These are phyloP conservation scores for Cryptotermes secundus DNA, from an alignment of 1,140 invertebrate genomes.

Conservation along the genomic window DNA sequence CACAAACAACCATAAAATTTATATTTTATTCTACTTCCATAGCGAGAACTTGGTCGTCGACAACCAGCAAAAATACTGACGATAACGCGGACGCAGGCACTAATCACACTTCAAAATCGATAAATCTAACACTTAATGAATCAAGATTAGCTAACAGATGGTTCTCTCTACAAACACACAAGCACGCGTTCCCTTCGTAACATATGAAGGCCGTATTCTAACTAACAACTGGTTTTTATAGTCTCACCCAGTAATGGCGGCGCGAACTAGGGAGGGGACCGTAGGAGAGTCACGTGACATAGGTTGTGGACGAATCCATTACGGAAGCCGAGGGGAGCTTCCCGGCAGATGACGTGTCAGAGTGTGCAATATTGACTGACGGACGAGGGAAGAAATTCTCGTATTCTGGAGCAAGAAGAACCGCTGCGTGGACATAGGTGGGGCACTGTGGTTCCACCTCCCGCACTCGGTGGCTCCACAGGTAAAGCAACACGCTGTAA, in stretches of 20 bases:
- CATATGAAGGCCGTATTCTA: background rate
- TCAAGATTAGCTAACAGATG: background rate
- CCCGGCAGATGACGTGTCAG: conserved; percentile 12
- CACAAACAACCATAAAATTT: background rate
- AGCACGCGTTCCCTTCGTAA: background rate
- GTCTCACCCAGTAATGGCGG: conserved; percentile 2
- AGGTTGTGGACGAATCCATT: background rate
- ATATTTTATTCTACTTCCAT: background rate
- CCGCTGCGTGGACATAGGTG: background rate
- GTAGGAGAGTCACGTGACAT: background rate
- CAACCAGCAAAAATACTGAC: background rate
- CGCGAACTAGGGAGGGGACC: background rate
- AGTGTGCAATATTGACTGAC: background rate
- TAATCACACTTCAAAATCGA: background rate
- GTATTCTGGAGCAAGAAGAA: background rate
- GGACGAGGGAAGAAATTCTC: background rate
- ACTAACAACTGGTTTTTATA: background rate
- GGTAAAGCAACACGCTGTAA: no score
- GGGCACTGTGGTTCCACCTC: no score
- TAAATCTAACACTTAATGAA: background rate
- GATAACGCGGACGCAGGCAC: background rate
- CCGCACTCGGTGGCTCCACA: no score
- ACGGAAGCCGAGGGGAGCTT: background rate
- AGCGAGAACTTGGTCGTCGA: background rate
- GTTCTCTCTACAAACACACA: background rate